phyloP scores from a whole-genome alignment of 1,140 invertebrate species.

The Zophobas atratus region DNA sequence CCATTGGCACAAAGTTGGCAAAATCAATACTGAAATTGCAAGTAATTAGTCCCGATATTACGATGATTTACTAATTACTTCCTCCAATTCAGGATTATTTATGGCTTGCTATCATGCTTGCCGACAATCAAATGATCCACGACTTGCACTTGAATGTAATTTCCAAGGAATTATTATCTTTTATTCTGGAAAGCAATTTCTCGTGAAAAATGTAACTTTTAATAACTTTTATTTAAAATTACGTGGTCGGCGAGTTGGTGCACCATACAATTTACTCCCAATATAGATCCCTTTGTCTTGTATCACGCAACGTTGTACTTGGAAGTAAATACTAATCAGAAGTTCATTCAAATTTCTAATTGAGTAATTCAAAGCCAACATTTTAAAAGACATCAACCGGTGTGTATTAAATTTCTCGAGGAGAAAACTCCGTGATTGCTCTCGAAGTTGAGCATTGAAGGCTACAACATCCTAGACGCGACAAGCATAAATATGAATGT shows the following conservation, averaged over 20 bases:
- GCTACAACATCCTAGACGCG: conserved; percentile 32
- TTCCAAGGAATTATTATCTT: conserved; percentile 26
- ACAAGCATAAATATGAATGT: conserved; percentile 46
- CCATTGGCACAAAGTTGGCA: conserved; percentile 30
- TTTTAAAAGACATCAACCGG: conserved; percentile 43
- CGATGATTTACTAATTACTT: conserved; percentile 63
- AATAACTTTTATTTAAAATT: neutral
- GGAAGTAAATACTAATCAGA: conserved; percentile 35
- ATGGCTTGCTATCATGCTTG: conserved; percentile 56
- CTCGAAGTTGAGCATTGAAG: conserved; percentile 14
- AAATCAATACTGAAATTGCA: conserved; percentile 52
- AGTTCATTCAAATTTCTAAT: conserved; percentile 28
- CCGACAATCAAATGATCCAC: conserved; percentile 48
- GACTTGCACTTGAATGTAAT: conserved; percentile 38
- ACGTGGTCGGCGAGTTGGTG: neutral
- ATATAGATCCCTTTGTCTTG: neutral
- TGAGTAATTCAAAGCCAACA: conserved; percentile 36
- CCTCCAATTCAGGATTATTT: conserved; percentile 56
- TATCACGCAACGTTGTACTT: conserved; percentile 6
- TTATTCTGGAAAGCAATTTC: conserved; percentile 6
- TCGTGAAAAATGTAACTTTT: conserved; percentile 15
- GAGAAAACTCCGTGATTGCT: conserved; percentile 36
- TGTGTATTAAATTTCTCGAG: conserved; percentile 44
- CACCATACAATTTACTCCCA: no score
- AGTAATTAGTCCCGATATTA: conserved; percentile 53